phyloP scores from a whole-genome alignment of 2,113 vertebrate species.

The Zingel zingel region DNA sequence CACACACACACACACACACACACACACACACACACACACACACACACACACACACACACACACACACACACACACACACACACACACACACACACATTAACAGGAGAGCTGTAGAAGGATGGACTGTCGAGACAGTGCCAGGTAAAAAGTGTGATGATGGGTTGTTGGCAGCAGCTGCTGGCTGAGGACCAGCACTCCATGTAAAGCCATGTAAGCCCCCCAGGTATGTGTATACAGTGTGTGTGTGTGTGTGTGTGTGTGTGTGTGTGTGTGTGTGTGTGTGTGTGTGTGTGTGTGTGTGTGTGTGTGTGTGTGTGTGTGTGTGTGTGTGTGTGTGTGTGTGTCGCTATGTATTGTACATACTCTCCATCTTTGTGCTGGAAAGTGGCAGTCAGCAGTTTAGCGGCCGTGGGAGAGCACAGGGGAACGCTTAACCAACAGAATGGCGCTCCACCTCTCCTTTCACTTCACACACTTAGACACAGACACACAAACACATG shows the following conservation, averaged over 20 bases:
- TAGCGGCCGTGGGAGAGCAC: slow-evolving; percentile 37
- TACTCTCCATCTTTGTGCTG: slow-evolving; percentile 37
- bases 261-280: not conserved
- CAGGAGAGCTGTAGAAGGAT: slow-evolving; percentile 63
- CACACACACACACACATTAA: slow-evolving; percentile 32
- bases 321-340: not conserved
- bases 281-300: too few species aligned
- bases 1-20: slow-evolving; percentile 20
- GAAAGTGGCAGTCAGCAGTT: slow-evolving; percentile 74
- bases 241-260: slow-evolving; percentile 7
- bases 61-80: slow-evolving; percentile 22
- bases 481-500: slow-evolving; percentile 12
- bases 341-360: slow-evolving; percentile 48
- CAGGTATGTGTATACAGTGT: slow-evolving; percentile 51
- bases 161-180: slow-evolving; percentile 71
- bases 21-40: slow-evolving; percentile 12
- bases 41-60: slow-evolving; percentile 25
- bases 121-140: slow-evolving; percentile 68
- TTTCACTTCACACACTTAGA: slow-evolving; percentile 17
- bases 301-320: too few species aligned
- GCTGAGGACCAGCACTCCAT: slow-evolving; percentile 63
- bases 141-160: slow-evolving; percentile 74
- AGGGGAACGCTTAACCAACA: slow-evolving; percentile 49
- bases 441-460: slow-evolving; percentile 2
- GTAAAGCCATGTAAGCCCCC: slow-evolving; percentile 72